phyloP scores from a whole-genome alignment of 2,888 invertebrate genomes.

The Diploptera punctata region DNA sequence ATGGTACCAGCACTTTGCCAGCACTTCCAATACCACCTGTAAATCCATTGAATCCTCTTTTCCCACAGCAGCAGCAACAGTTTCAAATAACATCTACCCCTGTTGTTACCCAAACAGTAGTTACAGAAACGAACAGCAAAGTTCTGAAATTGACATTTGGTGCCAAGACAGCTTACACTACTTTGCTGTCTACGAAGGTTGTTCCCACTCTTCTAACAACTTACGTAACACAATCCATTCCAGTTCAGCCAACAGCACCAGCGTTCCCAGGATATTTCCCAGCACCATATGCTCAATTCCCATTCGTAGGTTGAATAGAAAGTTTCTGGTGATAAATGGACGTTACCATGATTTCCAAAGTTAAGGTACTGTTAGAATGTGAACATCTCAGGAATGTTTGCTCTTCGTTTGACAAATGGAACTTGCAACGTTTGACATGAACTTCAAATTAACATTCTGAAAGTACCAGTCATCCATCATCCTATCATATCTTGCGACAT shows the following conservation, averaged over 20 bases:
- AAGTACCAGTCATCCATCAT: background rate
- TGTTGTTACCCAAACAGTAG: constrained; percentile 78
- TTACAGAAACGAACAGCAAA: constrained; percentile 81
- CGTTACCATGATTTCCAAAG: background rate
- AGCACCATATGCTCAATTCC: constrained; percentile 75
- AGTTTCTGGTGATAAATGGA: too few species aligned
- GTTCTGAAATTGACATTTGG: constrained; percentile 87
- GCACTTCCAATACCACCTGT: constrained; percentile 58
- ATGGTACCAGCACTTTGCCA: constrained; percentile 74
- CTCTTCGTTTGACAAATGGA: too few species aligned
- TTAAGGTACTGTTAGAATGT: background rate
- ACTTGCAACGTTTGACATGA: too few species aligned
- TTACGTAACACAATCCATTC: constrained; percentile 80
- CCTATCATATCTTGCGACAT: background rate
- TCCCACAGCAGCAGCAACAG: constrained; percentile 59
- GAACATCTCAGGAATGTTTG: background rate
- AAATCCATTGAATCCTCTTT: constrained; percentile 52
- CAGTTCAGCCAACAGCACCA: constrained; percentile 66
- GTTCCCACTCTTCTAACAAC: constrained; percentile 85
- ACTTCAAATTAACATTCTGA: too few species aligned
- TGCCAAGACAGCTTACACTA: constrained; percentile 89
- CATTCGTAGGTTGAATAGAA: constrained; percentile 71
- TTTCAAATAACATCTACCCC: constrained; percentile 81
- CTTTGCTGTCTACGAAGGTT: constrained; percentile 81
- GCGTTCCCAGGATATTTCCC: constrained; percentile 81